These are phyloP conservation scores for Pristionchus exspectatus DNA, from an alignment of 2,888 invertebrate genomes.

Conservation along the genomic window DNA sequence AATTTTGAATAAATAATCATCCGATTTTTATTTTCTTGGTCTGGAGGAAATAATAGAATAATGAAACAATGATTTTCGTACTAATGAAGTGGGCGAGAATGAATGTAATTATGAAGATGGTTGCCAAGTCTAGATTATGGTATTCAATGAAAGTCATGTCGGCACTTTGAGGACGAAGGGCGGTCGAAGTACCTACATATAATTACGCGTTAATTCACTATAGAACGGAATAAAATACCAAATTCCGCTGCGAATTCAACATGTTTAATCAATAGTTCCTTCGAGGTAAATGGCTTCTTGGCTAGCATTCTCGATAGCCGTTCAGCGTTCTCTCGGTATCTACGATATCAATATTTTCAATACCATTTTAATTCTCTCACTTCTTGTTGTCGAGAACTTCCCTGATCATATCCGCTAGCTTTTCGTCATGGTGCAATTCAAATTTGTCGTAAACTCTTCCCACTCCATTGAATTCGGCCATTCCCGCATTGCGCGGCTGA, in stretches of 20 bases:
- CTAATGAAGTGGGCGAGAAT: not conserved
- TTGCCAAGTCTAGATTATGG: not conserved
- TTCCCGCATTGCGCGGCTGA: constrained; percentile 19
- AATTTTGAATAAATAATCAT: not conserved
- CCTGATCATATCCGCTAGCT: not conserved
- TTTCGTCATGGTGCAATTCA: constrained; percentile 23
- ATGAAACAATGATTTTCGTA: not conserved
- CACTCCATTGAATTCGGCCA: constrained; percentile 8
- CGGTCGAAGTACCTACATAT: not conserved
- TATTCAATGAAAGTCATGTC: not conserved
- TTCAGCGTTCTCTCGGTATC: too few relatives aligned
- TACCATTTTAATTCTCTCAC: too few relatives aligned
- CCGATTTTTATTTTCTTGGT: not conserved
- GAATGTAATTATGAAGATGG: not conserved
- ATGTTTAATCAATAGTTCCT: not conserved
- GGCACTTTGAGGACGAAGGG: not conserved
- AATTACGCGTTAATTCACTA: too few relatives aligned
- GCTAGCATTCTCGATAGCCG: not conserved
- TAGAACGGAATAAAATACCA: too few relatives aligned
- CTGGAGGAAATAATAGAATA: not conserved
- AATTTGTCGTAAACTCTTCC: constrained; percentile 9
- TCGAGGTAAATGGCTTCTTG: not conserved
- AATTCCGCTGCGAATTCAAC: not conserved
- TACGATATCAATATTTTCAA: too few relatives aligned
- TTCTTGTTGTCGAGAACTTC: not conserved